Evolutionary conservation across 2,797 vertebrate genomes (phyloP), one percentile per base, ranked within the genome.

Genomic region (Lutra lutra): DNA sequence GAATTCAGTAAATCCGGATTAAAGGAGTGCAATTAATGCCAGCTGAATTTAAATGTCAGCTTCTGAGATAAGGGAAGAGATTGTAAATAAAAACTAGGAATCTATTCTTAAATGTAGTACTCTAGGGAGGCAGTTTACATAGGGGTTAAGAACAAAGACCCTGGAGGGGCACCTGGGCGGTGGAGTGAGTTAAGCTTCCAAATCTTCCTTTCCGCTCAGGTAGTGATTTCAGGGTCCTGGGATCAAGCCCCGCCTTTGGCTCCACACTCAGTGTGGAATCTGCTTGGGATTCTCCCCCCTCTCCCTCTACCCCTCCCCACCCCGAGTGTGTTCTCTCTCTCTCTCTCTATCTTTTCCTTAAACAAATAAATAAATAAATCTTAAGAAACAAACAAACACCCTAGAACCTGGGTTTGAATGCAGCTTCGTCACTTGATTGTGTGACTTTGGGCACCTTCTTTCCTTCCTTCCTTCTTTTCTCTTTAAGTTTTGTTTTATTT

Each of bases 1-100:
- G 80, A 64, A 85, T 91, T 96, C 54, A 89, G 40, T 35, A 96
- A 66, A 88, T 51, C 54, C 21, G 38, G n/a, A 78, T 66, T 96
- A 88, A 94, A 62, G 77, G 25, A 86, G 9, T 58, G 48, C 4
- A 93, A 51, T 86, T 94, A 87, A 94, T 32, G 48, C 27, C 80
- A 79, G n/a, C 15, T 20, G 15, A 48, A 72, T 86, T 86, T 88
- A 84, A 96, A 89, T 84, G 51, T 82, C 64, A 89, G 75, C 17
- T 86, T 94, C 32, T 80, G 43, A 89, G 62, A 32, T 88, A n/a
- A 95, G 29, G 20, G 17, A 79, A 58, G 38, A 90, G 51, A 93
- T 75, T 84, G 48, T 11, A 62, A 85, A 86, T 35, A 83, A 82
- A 83, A 54, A 86, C 38, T 40, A 86, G 54, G 43, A 70, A 68